Percentiles rank a stretch among this genome's conserved stretches.
Evolutionary conservation across 2,113 vertebrate genomes (phyloP).

Genomic region (Toxotes chatareus): DNA sequence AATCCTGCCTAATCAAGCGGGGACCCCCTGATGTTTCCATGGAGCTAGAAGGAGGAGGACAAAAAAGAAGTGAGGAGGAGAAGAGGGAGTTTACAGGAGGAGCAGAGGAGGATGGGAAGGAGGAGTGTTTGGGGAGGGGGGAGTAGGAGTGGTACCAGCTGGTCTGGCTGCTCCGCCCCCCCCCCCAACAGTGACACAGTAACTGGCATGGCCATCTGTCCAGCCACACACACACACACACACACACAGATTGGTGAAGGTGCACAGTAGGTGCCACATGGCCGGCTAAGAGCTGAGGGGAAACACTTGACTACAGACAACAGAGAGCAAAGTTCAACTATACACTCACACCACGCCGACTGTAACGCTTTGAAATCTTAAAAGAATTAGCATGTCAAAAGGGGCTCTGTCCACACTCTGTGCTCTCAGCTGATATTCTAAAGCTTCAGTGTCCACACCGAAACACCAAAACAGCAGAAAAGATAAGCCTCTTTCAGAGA

Average conservation of each 20-base stretch:
- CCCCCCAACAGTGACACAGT: slow-evolving; percentile 78
- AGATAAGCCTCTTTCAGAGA: too few species aligned
- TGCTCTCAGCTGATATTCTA: too few species aligned
- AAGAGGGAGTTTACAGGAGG: slow-evolving; percentile 50
- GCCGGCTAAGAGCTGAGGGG: slow-evolving; percentile 23
- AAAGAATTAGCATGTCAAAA: neutral
- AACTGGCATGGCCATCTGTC: slow-evolving; percentile 81
- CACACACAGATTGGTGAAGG: slow-evolving; percentile 38
- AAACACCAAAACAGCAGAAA: neutral
- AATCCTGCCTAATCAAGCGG: slow-evolving; percentile 85
- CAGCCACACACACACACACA: slow-evolving; percentile 46
- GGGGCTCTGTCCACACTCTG: too few species aligned
- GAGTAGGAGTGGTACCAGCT: slow-evolving; percentile 68
- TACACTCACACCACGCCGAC: neutral
- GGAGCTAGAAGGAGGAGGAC: slow-evolving; percentile 67
- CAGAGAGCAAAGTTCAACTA: slow-evolving; percentile 44
- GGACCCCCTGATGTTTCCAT: slow-evolving; percentile 78
- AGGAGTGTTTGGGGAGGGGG: neutral
- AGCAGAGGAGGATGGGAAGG: slow-evolving; percentile 44
- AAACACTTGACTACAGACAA: slow-evolving; percentile 28
- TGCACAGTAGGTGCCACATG: slow-evolving; percentile 59
- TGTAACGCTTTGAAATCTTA: neutral
- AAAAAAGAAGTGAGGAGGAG: slow-evolving; percentile 45
- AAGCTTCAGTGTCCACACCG: too few species aligned
- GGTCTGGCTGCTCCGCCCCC: slow-evolving; percentile 67